A percentile compares a stretch with the other conserved stretches of the same genome.
Conservation (phyloP, 2,888 invertebrate genomes). For the Seira ritae region DNA sequence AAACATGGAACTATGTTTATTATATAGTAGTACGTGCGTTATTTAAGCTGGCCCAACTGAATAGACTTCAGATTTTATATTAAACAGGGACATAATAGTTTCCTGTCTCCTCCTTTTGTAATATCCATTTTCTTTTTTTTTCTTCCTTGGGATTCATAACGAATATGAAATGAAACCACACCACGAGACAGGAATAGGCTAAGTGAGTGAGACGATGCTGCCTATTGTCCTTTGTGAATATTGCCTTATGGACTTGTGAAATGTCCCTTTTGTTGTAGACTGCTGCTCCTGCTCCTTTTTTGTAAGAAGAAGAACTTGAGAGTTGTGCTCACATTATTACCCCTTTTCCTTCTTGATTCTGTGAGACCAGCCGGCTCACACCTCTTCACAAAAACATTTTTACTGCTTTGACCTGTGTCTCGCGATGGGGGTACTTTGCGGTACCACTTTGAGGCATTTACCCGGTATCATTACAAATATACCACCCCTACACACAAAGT, state of each 20-base stretch:
- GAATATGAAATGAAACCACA: slow-evolving; percentile 12
- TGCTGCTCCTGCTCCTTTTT: neutral
- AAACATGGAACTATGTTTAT: neutral
- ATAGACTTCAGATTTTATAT: slow-evolving; percentile 47
- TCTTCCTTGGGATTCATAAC: slow-evolving; percentile 36
- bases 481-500: slow-evolving; percentile 58
- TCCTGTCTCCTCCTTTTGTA: slow-evolving; percentile 23
- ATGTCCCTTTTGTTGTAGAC: slow-evolving; percentile 31
- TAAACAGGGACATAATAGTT: slow-evolving; percentile 19
- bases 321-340: slow-evolving; percentile 49
- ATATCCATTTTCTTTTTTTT: slow-evolving; percentile 23
- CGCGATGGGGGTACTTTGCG: slow-evolving; percentile 63
- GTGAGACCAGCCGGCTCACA: slow-evolving; percentile 57
- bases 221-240: neutral
- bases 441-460: slow-evolving; percentile 62
- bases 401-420: slow-evolving; percentile 65
- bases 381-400: slow-evolving; percentile 52
- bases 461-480: slow-evolving; percentile 56
- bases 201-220: neutral
- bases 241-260: slow-evolving; percentile 14
- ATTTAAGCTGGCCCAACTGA: slow-evolving; percentile 23
- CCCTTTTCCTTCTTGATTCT: slow-evolving; percentile 32
- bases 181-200: slow-evolving; percentile 21
- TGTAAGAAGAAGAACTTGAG: slow-evolving; percentile 38
- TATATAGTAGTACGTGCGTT: too few species aligned